Evolutionary conservation across 2,888 invertebrate species (phyloP), one percentile per base, ranked within the genome.

Genomic region (Archips xylosteana): DNA sequence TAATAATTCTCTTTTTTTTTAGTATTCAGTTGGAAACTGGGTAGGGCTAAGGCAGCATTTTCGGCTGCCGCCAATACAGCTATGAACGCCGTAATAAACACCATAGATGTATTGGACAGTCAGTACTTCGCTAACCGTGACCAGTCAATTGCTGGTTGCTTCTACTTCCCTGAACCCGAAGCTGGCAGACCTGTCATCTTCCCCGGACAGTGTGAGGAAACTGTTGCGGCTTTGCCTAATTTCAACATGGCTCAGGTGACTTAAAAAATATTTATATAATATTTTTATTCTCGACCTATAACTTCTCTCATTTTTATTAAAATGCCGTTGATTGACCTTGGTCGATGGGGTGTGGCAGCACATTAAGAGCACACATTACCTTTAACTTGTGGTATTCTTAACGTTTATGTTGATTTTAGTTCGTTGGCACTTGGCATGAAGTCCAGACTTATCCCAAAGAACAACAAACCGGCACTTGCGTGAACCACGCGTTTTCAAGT

Each of bases 371-470:
- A 39, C 39, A 39, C 39, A 39, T 39, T 39, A 6, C 39, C 6
- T 6, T 6, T 6, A 39, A 4, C 6, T 39, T 39, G 6, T 39
- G 39, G 4, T 6, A 39, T 39, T 39, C 5, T 1, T 54, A n/a
- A 39, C n/a, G 3, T 65, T 15, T 9, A 49, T 6, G 3, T 49
- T 32, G 12, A 12, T 5, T 83, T 59, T 84, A 95, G 95, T 95
- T 93, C 79, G 77, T 92, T 74, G 95, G 96, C 39, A 92, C 90
- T 81, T 96, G 96, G 96, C 95, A 94, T 82, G 95, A 96, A 84
- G 91, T 91, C 34, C 74, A 70, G n/a, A 75, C 76, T 9, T 78
- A 78, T 67, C 95, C 95, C 77, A 92, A 95, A 8, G 75, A 95
- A 36, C 95, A 95, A 79, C 94, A 95, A 84, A 49, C 64, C 0